Conservation (phyloP, 1,140 invertebrate genomes). For the Drosophila ohnishii region DNA sequence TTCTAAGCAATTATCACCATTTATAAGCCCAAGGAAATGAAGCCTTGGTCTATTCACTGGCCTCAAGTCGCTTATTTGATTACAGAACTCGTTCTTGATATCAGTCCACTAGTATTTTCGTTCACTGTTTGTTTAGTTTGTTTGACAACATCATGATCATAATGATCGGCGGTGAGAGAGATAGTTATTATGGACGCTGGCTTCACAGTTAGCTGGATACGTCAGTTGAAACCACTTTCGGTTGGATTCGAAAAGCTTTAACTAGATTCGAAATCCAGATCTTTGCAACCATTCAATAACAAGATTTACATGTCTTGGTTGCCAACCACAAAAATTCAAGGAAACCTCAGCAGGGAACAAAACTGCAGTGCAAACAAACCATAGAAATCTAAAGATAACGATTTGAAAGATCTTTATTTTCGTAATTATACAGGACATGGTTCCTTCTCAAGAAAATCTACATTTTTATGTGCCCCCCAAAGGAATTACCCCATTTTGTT, state of each 20-base stretch:
- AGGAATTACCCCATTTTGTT: conserved; percentile 14
- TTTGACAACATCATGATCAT: conserved; percentile 24
- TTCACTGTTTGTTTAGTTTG: conserved; percentile 32
- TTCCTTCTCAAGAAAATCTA: not conserved
- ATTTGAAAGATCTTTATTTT: not conserved
- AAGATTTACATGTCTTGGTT: conserved; percentile 44
- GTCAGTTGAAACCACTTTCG: conserved; percentile 75
- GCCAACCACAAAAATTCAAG: conserved; percentile 58
- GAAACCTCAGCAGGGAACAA: conserved; percentile 34
- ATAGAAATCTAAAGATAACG: conserved; percentile 13
- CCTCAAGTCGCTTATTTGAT: conserved; percentile 49
- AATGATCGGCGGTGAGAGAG: conserved; percentile 35
- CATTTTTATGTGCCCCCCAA: not conserved
- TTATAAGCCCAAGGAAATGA: conserved; percentile 10
- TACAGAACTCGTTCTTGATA: conserved; percentile 62
- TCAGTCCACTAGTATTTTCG: conserved; percentile 16
- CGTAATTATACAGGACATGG: not conserved
- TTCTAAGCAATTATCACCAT: conserved; percentile 55
- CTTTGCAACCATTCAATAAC: conserved; percentile 28
- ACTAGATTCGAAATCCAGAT: conserved; percentile 48
- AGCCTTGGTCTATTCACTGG: conserved; percentile 14
- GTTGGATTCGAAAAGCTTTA: conserved; percentile 72
- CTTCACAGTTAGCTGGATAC: conserved; percentile 64
- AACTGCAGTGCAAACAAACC: conserved; percentile 38
- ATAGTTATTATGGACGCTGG: conserved; percentile 30